Base-by-base conservation (phyloP, 2,113 vertebrate species). In the Hippolais icterina region DNA sequence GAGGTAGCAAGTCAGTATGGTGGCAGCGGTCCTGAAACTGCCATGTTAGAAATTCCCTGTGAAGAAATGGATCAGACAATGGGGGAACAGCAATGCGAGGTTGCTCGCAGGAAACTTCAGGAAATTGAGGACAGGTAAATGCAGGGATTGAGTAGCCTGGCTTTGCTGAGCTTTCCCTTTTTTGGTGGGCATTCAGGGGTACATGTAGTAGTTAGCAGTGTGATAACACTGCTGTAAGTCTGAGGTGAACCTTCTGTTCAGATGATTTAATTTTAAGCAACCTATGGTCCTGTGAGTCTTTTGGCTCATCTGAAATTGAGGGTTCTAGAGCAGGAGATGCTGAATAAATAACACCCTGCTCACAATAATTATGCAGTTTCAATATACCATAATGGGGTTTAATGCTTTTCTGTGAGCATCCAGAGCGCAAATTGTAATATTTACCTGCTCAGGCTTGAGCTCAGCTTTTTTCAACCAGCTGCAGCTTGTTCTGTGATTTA, bases 31-130 rank as follows among this genome's bases (percentile, higher is more conserved):
- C 92, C 94, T 80, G 79, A 94, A 79, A 84, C 97, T 83, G 96
- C 93, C 75, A 82, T 96, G 94, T 95, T 97, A 93, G 98, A 98
- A 95, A 88, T 92, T 49, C 81, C 94, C 91, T 98, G 97, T 96
- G 98, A 98, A 96, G 98, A 98, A 86, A 98, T 98, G 98, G 98
- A 98, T 93, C 97, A 98, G 91, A 97, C 97, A 87, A 95, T 96
- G 57, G 96, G 95, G 94, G 98, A 98, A 94, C 97, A 96, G 50
- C 98, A 98, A 46, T 97, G 97, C 93, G 98, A 98, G 95, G 96
- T 95, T 94, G 98, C 98, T 90, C 97, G 97, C 76, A 97, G 98
- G 91, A 97, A 94, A 89, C 98, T 98, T 91, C 98, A 97, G 93
- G 98, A 98, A 82, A 98, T 98, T 93, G 98, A 98, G 91, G 98